phyloP scores from a whole-genome alignment of 2,797 vertebrate species.

The Spinibarbus caldwelli region DNA sequence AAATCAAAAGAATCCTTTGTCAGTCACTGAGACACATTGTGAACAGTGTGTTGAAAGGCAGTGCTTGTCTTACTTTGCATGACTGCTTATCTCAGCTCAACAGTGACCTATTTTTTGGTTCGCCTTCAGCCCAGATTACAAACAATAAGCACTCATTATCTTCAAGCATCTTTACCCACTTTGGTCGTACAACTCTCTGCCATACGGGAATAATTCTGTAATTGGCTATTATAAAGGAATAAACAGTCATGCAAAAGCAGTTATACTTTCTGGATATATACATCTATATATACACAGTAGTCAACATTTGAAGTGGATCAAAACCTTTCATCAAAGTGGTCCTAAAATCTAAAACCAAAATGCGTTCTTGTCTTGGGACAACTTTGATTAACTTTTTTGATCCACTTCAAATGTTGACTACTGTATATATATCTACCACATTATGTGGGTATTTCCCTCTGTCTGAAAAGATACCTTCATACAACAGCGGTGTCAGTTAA shows the following conservation, averaged over 20 bases:
- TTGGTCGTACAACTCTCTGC: constrained; percentile 27
- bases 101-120: constrained; percentile 58
- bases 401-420: too few relatives aligned
- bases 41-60: constrained; percentile 44
- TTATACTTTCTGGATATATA: background rate
- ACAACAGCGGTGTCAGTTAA: background rate
- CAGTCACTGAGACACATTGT: constrained; percentile 35
- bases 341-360: too few relatives aligned
- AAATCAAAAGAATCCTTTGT: constrained; percentile 41
- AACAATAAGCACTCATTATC: constrained; percentile 59
- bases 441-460: background rate
- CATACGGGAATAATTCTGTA: background rate
- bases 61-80: constrained; percentile 51
- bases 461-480: background rate
- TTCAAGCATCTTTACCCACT: constrained; percentile 45
- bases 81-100: constrained; percentile 57
- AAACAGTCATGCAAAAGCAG: background rate
- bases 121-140: constrained; percentile 48
- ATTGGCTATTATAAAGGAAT: constrained; percentile 2
- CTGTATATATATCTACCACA: background rate
- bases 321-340: too few relatives aligned
- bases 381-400: too few relatives aligned
- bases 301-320: too few relatives aligned
- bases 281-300: too few relatives aligned
- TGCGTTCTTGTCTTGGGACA: too few relatives aligned